These are phyloP conservation scores for Leuciscus idus DNA, from an alignment of 2,113 vertebrate species.

Conservation along the genomic window DNA sequence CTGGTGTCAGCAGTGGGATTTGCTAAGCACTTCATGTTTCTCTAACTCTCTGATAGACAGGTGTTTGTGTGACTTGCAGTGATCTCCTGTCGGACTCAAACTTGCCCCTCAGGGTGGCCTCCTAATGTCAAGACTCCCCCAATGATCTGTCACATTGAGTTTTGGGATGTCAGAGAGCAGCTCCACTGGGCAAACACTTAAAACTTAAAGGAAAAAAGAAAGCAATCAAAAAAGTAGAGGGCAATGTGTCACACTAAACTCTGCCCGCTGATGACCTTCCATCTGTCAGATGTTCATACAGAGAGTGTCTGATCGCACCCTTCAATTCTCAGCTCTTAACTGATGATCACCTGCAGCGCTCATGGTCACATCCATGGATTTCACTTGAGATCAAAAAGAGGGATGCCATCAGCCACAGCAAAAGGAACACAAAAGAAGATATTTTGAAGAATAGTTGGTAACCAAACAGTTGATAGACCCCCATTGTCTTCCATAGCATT, in stretches of 20 bases:
- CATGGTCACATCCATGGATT: neutral
- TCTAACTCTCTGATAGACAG: conserved; percentile 42
- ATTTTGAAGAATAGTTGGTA: too few species aligned
- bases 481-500: too few species aligned
- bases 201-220: conserved; percentile 3
- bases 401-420: neutral
- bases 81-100: conserved; percentile 8
- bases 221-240: neutral
- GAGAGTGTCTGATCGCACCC: neutral
- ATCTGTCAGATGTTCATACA: neutral
- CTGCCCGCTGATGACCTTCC: neutral
- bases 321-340: neutral
- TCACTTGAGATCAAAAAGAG: neutral
- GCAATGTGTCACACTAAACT: conserved; percentile 25
- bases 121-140: conserved; percentile 5
- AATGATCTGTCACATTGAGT: conserved; percentile 32
- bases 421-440: neutral
- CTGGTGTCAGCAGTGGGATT: conserved; percentile 32
- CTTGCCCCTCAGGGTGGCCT: neutral
- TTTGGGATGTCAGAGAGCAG: conserved; percentile 18
- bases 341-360: conserved; percentile 12
- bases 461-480: too few species aligned
- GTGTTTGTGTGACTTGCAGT: conserved; percentile 11
- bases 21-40: conserved; percentile 36
- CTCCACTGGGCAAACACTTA: conserved; percentile 37